phyloP scores from a whole-genome alignment of 2,113 vertebrate species.

The Otolemur garnettii region DNA sequence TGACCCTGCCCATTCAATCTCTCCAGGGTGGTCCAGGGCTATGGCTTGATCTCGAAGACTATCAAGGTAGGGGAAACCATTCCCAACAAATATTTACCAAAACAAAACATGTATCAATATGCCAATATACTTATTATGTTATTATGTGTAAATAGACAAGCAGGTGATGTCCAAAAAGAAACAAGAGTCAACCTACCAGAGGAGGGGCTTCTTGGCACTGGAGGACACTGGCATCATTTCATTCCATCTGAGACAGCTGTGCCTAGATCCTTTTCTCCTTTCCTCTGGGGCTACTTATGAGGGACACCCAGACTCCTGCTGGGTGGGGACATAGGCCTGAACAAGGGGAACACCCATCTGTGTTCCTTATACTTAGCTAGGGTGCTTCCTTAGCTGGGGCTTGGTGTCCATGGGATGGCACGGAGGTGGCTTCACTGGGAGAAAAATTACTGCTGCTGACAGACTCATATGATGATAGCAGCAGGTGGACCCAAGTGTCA shows the following conservation, averaged over 20 bases:
- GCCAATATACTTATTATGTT: too few relatives aligned
- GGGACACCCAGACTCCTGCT: too few relatives aligned
- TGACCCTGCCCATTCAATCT: background rate
- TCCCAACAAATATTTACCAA: background rate
- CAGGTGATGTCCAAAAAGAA: too few relatives aligned
- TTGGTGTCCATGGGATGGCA: background rate
- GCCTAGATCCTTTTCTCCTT: background rate
- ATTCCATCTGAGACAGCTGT: background rate
- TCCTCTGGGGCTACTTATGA: too few relatives aligned
- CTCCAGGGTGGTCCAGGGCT: background rate
- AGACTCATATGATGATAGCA: background rate
- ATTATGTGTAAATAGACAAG: too few relatives aligned
- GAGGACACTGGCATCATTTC: too few relatives aligned
- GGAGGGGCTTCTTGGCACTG: background rate
- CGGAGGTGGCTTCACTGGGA: background rate
- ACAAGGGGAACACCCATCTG: background rate
- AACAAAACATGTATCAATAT: background rate
- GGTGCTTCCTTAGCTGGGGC: background rate
- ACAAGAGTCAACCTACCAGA: too few relatives aligned
- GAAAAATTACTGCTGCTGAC: background rate
- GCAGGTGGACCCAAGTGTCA: background rate
- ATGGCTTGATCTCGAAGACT: background rate
- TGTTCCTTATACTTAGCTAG: background rate
- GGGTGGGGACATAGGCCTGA: too few relatives aligned
- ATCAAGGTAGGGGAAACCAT: background rate